Base-by-base conservation (phyloP, 1,140 invertebrate genomes). In the Armadillidium nasatum region DNA sequence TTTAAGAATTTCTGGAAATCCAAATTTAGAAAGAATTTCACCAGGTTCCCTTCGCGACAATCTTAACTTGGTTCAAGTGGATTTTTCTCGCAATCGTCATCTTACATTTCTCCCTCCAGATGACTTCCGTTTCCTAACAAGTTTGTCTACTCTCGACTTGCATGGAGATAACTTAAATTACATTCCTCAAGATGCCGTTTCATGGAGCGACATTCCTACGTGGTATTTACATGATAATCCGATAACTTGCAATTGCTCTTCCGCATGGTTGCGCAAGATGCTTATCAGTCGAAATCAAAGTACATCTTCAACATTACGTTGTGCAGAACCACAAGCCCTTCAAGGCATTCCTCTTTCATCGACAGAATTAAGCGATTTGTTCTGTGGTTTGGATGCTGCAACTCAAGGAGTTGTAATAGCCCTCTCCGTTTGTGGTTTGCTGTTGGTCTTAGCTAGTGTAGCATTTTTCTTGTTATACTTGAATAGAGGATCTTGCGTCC, bases 181-280 rank as follows among this genome's bases (percentile, higher is more conserved):
- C 33, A 60, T 80, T n/a, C 75, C 75, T 50, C 76, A 78, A 23
- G 66, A 80, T 21, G 79, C 74, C 10, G 79, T 76, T 10, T 71
- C 76, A 4, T 80, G 79, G 79, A 71, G 75, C 44, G 79, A 80
- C 46, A 77, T 80, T 68, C 69, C 73, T n/a, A 60, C 68, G 33
- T 80, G 79, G 79, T 54, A 54, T 44, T 71, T 80, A 9, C 76
- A 78, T 10, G 79, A 77, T 22, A 80, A 80, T 23, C 79, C 79
- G 11, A 71, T 80, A 19, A 74, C 75, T 7, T 80, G 79, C 43
- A 80, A 80, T 69, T 80, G 79, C 21, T 80, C 79, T 22, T 71
- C 73, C 15, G 79, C 77, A n/a, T 80, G 79, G 79, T 75, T 80
- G 9, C 74, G 77, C 11, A 44, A 45, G 22, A 76, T 76, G 44